Evolutionary conservation across 1,140 invertebrate genomes (phyloP).

Genomic region (Meloidogyne floridensis): DNA sequence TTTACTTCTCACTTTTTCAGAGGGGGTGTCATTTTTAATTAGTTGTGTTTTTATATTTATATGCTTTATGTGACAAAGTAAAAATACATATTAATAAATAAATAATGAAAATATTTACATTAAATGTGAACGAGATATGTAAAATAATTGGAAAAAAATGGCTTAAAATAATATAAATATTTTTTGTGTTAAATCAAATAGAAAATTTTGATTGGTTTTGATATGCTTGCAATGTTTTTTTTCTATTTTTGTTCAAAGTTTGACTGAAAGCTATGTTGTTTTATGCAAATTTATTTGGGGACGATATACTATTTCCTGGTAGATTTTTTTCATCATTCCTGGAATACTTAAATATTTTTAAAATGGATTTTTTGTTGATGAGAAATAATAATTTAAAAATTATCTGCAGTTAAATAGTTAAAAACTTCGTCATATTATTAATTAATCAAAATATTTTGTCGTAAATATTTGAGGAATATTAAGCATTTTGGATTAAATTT

Average conservation of each 20-base stretch:
- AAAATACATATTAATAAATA: background rate
- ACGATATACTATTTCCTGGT: too few species aligned
- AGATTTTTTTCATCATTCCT: too few species aligned
- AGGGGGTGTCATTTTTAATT: constrained; percentile 1
- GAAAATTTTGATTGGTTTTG: background rate
- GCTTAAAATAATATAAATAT: background rate
- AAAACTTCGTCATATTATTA: too few species aligned
- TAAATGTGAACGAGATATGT: background rate
- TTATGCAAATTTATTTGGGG: too few species aligned
- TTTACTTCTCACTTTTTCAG: background rate
- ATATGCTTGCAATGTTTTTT: background rate
- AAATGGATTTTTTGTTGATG: too few species aligned
- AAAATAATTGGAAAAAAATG: background rate
- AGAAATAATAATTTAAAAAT: too few species aligned
- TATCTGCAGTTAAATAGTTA: too few species aligned
- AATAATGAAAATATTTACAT: background rate
- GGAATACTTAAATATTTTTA: too few species aligned
- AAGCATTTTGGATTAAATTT: background rate
- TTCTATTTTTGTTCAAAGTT: background rate
- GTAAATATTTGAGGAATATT: background rate
- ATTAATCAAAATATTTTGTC: background rate
- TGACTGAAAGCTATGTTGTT: too few species aligned
- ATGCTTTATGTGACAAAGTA: background rate
- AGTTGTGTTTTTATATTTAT: background rate
- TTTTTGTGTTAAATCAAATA: background rate